phyloP scores from a whole-genome alignment of 2,888 invertebrate genomes.

The Brachylomia viminalis region DNA sequence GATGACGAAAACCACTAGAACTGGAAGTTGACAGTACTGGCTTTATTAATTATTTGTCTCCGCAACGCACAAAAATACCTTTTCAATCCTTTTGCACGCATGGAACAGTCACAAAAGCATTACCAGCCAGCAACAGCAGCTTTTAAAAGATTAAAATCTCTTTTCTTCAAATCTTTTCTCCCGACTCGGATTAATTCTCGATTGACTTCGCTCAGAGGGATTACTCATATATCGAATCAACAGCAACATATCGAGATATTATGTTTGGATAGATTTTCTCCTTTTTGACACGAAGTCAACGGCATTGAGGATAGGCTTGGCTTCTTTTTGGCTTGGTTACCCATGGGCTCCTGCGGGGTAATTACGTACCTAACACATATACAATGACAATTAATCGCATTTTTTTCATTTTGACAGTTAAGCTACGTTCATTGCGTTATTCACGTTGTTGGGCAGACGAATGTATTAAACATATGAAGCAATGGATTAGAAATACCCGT shows the following conservation, averaged over 20 bases:
- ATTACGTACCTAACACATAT: too few relatives aligned
- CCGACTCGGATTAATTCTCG: constrained; percentile 45
- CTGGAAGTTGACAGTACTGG: not conserved
- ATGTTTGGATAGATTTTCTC: constrained; percentile 36
- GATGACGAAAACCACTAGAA: not conserved
- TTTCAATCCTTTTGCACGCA: constrained; percentile 11
- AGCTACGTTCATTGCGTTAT: too few relatives aligned
- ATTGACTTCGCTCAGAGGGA: constrained; percentile 50
- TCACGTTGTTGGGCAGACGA: too few relatives aligned
- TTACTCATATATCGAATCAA: constrained; percentile 55
- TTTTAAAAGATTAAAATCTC: constrained; percentile 39
- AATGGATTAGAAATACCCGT: too few relatives aligned
- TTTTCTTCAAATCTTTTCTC: constrained; percentile 15
- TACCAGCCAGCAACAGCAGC: constrained; percentile 7
- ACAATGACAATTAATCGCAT: too few relatives aligned
- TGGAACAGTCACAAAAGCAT: constrained; percentile 25
- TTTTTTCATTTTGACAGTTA: too few relatives aligned
- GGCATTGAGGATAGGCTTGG: constrained; percentile 20
- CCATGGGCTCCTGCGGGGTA: not conserved
- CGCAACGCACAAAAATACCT: not conserved
- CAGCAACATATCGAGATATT: constrained; percentile 39
- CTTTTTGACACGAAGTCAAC: constrained; percentile 31
- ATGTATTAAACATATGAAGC: too few relatives aligned
- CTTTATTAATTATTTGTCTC: not conserved
- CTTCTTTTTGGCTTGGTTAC: constrained; percentile 12